These are phyloP conservation scores for Adelges cooleyi DNA, from an alignment of 1,140 invertebrate species.

Conservation along the genomic window DNA sequence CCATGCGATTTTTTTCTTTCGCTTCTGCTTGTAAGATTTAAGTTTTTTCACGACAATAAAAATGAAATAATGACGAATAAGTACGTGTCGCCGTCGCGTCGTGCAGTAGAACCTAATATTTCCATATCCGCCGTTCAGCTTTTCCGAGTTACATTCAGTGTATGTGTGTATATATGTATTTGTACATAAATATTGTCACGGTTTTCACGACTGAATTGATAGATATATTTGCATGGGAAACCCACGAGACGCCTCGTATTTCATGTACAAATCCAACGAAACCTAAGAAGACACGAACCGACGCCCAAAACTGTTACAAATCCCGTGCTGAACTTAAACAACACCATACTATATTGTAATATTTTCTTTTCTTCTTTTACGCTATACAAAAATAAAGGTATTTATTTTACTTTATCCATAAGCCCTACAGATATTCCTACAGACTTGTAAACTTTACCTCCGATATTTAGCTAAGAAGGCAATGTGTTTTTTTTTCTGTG, in stretches of 20 bases:
- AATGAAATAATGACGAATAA: constrained; percentile 19
- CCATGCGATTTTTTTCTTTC: background rate
- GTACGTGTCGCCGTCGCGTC: background rate
- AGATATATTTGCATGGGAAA: background rate
- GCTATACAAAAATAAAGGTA: no score
- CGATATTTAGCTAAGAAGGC: no score
- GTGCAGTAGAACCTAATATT: background rate
- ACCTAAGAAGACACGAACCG: no score
- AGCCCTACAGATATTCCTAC: no score
- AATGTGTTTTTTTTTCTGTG: no score
- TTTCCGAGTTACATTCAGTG: background rate
- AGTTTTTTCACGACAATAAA: constrained; percentile 1
- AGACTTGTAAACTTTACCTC: no score
- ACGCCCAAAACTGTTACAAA: no score
- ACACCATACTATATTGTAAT: no score
- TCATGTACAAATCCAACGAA: no score
- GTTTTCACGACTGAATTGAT: constrained; percentile 8
- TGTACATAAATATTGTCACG: background rate
- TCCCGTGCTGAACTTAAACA: no score
- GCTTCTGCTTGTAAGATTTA: background rate
- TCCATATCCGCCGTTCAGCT: background rate
- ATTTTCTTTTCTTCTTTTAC: no score
- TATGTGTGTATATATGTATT: background rate
- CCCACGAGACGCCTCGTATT: background rate
- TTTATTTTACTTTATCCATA: no score